Conservation (phyloP, 2,888 invertebrate genomes). For the Terebella lapidaria region DNA sequence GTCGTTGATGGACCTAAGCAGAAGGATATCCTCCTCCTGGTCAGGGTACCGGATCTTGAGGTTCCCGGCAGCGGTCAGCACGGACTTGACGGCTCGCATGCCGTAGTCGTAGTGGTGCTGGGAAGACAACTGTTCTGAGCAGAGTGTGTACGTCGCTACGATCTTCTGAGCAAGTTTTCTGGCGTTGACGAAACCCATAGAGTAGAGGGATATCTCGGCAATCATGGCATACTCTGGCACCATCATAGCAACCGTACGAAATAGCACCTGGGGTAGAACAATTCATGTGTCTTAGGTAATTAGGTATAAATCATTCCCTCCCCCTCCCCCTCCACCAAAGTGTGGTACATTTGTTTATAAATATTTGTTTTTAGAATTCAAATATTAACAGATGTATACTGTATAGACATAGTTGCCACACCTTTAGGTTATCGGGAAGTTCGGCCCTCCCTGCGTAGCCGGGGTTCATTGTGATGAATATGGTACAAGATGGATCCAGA, state of each 20-base stretch:
- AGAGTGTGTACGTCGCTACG: slow-evolving; percentile 50
- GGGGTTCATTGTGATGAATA: slow-evolving; percentile 54
- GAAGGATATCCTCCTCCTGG: slow-evolving; percentile 41
- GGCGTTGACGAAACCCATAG: slow-evolving; percentile 53
- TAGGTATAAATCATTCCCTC: background rate
- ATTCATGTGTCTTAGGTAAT: background rate
- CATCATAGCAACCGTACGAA: slow-evolving; percentile 54
- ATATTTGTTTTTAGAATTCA: too few relatives aligned
- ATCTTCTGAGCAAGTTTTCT: slow-evolving; percentile 48
- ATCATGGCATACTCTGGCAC: slow-evolving; percentile 53
- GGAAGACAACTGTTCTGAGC: slow-evolving; percentile 53
- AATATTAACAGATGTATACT: too few relatives aligned
- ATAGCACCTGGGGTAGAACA: slow-evolving; percentile 47
- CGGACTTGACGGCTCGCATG: slow-evolving; percentile 53
- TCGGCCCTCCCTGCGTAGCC: slow-evolving; percentile 52
- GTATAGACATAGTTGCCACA: too few relatives aligned
- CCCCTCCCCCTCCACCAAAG: background rate
- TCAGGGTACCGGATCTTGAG: slow-evolving; percentile 50
- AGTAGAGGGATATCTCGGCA: slow-evolving; percentile 52
- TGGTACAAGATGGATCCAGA: slow-evolving; percentile 51
- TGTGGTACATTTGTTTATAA: background rate
- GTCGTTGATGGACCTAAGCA: slow-evolving; percentile 52
- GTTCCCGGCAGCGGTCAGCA: slow-evolving; percentile 52
- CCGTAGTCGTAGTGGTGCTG: slow-evolving; percentile 54
- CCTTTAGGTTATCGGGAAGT: slow-evolving; percentile 53